Percentiles rank a stretch among this genome's conserved stretches.
Evolutionary conservation across 1,140 invertebrate genomes (phyloP).

Genomic region (Drusus annulatus): DNA sequence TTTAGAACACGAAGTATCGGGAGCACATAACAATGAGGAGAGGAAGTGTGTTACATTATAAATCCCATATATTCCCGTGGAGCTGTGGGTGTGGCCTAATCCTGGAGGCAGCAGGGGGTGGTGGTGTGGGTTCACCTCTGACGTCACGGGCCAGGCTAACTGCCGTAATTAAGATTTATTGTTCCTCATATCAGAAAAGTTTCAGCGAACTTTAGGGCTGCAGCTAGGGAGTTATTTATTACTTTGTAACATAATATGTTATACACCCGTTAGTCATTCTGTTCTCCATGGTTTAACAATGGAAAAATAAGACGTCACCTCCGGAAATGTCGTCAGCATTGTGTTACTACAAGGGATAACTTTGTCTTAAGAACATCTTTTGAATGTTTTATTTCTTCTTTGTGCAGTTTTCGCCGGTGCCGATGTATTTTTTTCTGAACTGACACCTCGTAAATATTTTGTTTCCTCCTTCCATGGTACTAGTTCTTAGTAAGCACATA

Average conservation of each 20-base stretch:
- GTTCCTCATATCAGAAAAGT: slow-evolving; percentile 58
- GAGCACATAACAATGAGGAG: slow-evolving; percentile 14
- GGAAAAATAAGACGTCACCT: slow-evolving; percentile 22
- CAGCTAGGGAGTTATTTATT: slow-evolving; percentile 54
- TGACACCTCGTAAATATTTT: too few relatives aligned
- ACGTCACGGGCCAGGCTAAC: slow-evolving; percentile 53
- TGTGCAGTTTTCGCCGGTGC: too few relatives aligned
- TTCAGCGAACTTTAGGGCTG: slow-evolving; percentile 54
- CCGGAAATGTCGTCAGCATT: neutral
- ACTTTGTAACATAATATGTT: slow-evolving; percentile 39
- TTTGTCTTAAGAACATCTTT: too few relatives aligned
- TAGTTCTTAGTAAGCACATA: too few relatives aligned
- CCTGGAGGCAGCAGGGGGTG: neutral
- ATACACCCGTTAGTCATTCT: slow-evolving; percentile 30
- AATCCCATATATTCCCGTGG: slow-evolving; percentile 24
- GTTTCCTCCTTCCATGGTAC: too few relatives aligned
- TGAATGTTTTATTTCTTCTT: too few relatives aligned
- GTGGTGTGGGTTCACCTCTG: slow-evolving; percentile 18
- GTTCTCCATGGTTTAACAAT: neutral
- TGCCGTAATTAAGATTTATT: slow-evolving; percentile 58
- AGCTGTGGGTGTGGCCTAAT: slow-evolving; percentile 9
- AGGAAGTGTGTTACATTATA: slow-evolving; percentile 19
- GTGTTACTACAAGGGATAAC: too few relatives aligned
- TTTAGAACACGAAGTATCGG: neutral
- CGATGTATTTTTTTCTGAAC: too few relatives aligned